phyloP scores from a whole-genome alignment of 2,888 invertebrate species.

The Candidula unifasciata region DNA sequence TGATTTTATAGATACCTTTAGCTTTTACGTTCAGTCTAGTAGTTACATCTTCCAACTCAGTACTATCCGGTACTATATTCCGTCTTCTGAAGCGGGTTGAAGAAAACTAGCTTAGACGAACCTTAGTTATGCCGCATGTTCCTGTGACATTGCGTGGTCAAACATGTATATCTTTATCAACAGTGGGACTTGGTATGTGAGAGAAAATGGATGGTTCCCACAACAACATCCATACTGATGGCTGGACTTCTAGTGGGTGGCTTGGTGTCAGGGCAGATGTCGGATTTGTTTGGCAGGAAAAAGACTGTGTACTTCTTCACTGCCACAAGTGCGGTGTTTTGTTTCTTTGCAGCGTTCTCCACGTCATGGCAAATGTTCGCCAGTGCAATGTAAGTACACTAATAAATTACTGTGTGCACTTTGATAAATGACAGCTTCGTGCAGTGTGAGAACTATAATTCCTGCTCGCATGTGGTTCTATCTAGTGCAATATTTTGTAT shows the following conservation, averaged over 20 bases:
- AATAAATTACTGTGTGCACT: no score
- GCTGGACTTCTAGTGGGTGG: conserved; percentile 72
- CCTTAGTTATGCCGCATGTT: no score
- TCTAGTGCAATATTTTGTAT: no score
- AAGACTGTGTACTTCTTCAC: conserved; percentile 67
- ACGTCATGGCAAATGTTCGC: conserved; percentile 72
- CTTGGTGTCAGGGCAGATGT: conserved; percentile 70
- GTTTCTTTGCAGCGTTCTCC: conserved; percentile 68
- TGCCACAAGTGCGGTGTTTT: conserved; percentile 61
- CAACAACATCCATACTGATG: conserved; percentile 74
- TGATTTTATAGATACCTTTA: no score
- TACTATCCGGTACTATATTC: no score
- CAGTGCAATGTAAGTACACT: conserved; percentile 59
- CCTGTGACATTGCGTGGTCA: neutral
- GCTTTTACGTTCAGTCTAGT: no score
- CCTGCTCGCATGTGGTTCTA: no score
- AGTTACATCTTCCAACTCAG: no score
- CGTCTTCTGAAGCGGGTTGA: no score
- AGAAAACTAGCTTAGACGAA: no score
- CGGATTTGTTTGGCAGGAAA: conserved; percentile 72
- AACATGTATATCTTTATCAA: neutral
- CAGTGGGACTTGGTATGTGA: conserved; percentile 74
- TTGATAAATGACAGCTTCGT: no score
- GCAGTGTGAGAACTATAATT: no score
- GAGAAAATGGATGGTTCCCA: conserved; percentile 60